Percentiles rank a stretch among this genome's conserved stretches.
phyloP scores from a whole-genome alignment of 1,140 invertebrate species.

The Zelostemma sp. region DNA sequence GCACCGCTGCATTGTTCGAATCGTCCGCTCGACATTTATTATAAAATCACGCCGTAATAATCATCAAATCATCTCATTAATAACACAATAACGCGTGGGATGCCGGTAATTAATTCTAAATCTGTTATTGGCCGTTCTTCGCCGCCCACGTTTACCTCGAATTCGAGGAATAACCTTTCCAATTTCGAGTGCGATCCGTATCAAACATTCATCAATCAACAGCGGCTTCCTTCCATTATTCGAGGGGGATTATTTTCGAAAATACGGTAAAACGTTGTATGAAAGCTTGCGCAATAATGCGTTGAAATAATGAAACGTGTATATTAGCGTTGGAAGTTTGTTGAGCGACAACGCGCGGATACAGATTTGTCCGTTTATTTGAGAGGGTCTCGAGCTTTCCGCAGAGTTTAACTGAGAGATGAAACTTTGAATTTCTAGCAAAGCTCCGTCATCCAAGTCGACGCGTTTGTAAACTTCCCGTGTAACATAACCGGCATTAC shows the following conservation, averaged over 20 bases:
- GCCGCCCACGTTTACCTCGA: background rate
- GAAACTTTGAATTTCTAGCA: slow-evolving; percentile 41
- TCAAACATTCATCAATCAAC: too few species aligned
- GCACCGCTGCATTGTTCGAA: slow-evolving; percentile 3
- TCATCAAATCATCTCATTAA: slow-evolving; percentile 11
- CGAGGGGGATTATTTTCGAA: too few species aligned
- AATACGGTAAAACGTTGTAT: too few species aligned
- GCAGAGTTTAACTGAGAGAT: slow-evolving; percentile 31
- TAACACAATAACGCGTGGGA: slow-evolving; percentile 1
- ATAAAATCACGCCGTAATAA: slow-evolving; percentile 5
- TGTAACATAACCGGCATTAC: slow-evolving; percentile 5
- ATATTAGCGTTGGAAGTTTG: background rate
- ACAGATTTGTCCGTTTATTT: slow-evolving; percentile 17
- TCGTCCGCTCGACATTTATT: slow-evolving; percentile 1
- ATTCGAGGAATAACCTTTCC: background rate
- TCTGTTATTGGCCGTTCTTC: background rate
- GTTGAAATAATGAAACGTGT: background rate
- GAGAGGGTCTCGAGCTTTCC: slow-evolving; percentile 27
- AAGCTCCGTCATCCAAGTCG: slow-evolving; percentile 29
- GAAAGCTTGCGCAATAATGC: too few species aligned
- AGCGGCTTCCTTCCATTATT: too few species aligned
- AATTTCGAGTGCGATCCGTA: background rate
- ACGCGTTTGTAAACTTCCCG: slow-evolving; percentile 33
- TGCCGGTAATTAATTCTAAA: background rate
- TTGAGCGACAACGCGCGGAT: slow-evolving; percentile 23